These are phyloP conservation scores for Syrmaticus mikado DNA, from an alignment of 2,113 vertebrate genomes.

Conservation along the genomic window DNA sequence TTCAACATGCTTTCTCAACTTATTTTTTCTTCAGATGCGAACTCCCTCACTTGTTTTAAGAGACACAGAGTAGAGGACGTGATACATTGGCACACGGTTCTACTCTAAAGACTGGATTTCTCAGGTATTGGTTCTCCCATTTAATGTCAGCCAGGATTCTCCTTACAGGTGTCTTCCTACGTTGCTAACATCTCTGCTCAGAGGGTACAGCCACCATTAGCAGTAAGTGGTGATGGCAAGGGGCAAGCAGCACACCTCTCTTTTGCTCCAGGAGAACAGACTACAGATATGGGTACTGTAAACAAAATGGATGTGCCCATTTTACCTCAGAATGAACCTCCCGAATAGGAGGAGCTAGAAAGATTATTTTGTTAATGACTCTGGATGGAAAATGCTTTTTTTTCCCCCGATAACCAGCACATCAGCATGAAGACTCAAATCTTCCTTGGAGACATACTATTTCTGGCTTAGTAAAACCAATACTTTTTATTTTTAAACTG, in stretches of 20 bases:
- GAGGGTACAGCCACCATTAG: neutral
- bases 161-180: neutral
- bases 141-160: neutral
- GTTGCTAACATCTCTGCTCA: neutral
- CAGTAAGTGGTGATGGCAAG: neutral
- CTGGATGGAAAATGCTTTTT: neutral
- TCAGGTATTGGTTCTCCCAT: neutral
- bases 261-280: neutral
- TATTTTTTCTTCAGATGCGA: neutral
- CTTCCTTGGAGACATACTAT: neutral
- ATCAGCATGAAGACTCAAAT: neutral
- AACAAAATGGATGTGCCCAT: neutral
- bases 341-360: neutral
- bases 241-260: neutral
- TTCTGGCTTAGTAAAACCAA: neutral
- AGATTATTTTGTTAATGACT: neutral
- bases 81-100: neutral
- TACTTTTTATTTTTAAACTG: slow-evolving; percentile 7
- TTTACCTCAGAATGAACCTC: neutral
- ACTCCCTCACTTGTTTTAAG: neutral
- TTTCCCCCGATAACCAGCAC: neutral
- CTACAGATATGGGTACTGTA: neutral
- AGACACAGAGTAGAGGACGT: neutral
- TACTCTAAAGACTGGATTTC: neutral
- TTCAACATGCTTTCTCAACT: neutral